Evolutionary conservation across 2,113 vertebrate genomes (phyloP).

Genomic region (Hypomesus transpacificus): DNA sequence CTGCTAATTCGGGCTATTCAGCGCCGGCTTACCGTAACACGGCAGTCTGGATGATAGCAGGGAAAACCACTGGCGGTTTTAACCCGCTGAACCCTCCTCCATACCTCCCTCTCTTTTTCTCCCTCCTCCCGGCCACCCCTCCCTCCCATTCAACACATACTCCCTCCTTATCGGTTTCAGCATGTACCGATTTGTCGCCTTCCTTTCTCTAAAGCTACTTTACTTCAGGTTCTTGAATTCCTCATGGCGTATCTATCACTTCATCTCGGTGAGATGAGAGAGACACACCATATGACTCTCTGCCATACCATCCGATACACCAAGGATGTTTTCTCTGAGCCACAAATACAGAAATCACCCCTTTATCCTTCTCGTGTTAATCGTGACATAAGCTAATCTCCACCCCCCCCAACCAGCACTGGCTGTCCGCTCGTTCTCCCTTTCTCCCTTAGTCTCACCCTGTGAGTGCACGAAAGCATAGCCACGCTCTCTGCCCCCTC

Average conservation of each 20-base stretch:
- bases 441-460: conserved; percentile 6
- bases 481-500: conserved; percentile 40
- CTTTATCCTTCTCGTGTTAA: not conserved
- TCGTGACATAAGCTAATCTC: not conserved
- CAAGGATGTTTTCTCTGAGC: too few relatives aligned
- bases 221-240: too few relatives aligned
- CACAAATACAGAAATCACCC: not conserved
- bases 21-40: conserved; percentile 58
- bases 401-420: not conserved
- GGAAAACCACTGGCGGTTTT: conserved; percentile 41
- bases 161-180: not conserved
- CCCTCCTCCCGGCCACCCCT: not conserved
- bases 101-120: conserved; percentile 6
- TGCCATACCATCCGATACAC: too few relatives aligned
- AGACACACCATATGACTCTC: too few relatives aligned
- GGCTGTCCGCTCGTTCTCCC: not conserved
- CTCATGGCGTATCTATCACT: too few relatives aligned
- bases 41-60: conserved; percentile 51
- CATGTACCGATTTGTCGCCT: not conserved
- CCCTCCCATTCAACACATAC: not conserved
- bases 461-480: conserved; percentile 9
- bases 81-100: conserved; percentile 15
- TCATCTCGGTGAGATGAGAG: too few relatives aligned
- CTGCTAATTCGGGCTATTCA: conserved; percentile 69
- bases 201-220: too few relatives aligned